A percentile compares a stretch with the other conserved stretches of the same genome.
phyloP scores from a whole-genome alignment of 2,113 vertebrate genomes.

The Mastomys natalensis region DNA sequence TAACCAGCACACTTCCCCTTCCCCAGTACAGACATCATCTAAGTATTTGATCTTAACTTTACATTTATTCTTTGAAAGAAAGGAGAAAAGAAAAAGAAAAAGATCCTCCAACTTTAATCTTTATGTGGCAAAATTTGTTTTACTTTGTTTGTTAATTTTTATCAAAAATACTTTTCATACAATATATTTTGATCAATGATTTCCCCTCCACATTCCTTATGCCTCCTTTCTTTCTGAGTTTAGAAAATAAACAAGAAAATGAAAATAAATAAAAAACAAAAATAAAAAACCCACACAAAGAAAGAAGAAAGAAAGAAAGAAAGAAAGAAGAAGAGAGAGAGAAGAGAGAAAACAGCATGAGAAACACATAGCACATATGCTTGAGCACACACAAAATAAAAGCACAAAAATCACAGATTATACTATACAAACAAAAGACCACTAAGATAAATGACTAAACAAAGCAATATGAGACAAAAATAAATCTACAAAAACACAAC shows the following conservation, averaged over 20 bases:
- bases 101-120: background rate
- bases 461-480: background rate
- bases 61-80: background rate
- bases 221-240: background rate
- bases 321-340: background rate
- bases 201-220: too few species aligned
- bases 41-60: background rate
- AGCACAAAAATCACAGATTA: background rate
- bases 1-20: background rate
- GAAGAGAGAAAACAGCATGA: background rate
- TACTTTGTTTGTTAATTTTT: background rate
- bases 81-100: background rate
- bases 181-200: background rate
- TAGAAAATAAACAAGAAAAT: background rate
- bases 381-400: background rate
- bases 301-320: background rate
- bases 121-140: background rate
- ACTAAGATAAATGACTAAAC: background rate
- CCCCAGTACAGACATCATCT: background rate
- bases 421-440: background rate
- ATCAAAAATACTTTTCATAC: background rate
- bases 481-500: background rate
- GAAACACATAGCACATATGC: too few species aligned
- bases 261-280: too few species aligned
- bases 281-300: too few species aligned